phyloP scores from a whole-genome alignment of 2,888 invertebrate species.

The Electrophaes corylata region DNA sequence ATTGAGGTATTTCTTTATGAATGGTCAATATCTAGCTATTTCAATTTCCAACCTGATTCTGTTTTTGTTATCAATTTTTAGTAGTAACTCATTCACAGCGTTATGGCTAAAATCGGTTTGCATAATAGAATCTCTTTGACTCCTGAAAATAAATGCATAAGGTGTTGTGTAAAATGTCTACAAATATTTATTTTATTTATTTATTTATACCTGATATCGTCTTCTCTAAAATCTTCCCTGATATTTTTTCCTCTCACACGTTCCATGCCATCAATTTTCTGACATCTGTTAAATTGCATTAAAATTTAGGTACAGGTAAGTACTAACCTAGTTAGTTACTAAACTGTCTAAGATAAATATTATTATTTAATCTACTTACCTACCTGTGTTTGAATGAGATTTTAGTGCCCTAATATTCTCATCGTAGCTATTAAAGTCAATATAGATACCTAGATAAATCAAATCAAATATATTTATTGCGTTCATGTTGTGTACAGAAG shows the following conservation, averaged over 20 bases:
- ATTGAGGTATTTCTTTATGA: neutral
- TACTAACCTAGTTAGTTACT: too few species aligned
- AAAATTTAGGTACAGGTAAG: too few species aligned
- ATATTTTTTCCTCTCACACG: neutral
- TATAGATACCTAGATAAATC: too few species aligned
- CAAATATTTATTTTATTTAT: too few species aligned
- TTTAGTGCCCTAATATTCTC: too few species aligned
- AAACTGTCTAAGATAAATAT: too few species aligned
- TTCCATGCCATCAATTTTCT: neutral
- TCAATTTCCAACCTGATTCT: conserved; percentile 36
- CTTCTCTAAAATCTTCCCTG: neutral
- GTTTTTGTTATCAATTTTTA: conserved; percentile 28
- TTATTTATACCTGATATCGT: conserved; percentile 7
- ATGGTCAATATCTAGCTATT: conserved; percentile 3
- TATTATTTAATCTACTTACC: too few species aligned
- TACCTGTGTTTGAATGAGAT: too few species aligned
- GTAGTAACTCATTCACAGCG: conserved; percentile 1
- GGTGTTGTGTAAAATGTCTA: too few species aligned
- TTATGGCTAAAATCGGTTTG: conserved; percentile 14
- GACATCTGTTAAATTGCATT: conserved; percentile 5
- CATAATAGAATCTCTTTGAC: conserved; percentile 12
- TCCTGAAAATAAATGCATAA: conserved; percentile 9
- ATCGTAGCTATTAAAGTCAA: too few species aligned
- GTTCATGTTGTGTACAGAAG: too few species aligned
- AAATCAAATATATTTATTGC: too few species aligned